phyloP scores from a whole-genome alignment of 2,797 vertebrate species.

The Apogon hyalosoma region DNA sequence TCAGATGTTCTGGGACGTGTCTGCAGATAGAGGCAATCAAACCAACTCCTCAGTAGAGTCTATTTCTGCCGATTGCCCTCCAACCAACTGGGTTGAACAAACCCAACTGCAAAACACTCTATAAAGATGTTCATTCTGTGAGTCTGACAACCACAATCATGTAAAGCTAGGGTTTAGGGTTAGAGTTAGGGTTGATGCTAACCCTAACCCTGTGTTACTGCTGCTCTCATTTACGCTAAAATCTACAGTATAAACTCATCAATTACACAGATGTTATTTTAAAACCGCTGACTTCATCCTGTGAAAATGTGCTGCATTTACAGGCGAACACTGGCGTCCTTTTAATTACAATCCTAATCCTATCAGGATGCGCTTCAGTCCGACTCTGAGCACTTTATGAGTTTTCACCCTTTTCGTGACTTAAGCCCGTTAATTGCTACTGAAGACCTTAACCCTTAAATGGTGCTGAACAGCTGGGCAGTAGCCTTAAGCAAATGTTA shows the following conservation, averaged over 20 bases:
- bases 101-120: not conserved
- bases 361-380: not conserved
- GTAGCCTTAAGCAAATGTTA: no score
- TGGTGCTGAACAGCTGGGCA: no score
- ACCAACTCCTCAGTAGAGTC: slow-evolving; percentile 7
- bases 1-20: slow-evolving; percentile 35
- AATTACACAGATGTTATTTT: not conserved
- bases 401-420: no score
- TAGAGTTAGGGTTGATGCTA: slow-evolving; percentile 1
- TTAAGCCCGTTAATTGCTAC: no score
- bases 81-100: not conserved
- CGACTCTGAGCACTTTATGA: no score
- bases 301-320: not conserved
- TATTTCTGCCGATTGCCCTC: slow-evolving; percentile 2
- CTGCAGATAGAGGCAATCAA: slow-evolving; percentile 17
- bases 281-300: not conserved
- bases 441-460: no score
- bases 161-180: not conserved
- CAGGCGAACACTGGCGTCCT: no score
- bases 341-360: not conserved
- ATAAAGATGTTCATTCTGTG: slow-evolving; percentile 16
- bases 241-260: not conserved
- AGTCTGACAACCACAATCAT: not conserved
- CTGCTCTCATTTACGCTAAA: not conserved
- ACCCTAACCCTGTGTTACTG: no score